phyloP scores from a whole-genome alignment of 2,888 invertebrate species.

The Psylliodes chrysocephalus region DNA sequence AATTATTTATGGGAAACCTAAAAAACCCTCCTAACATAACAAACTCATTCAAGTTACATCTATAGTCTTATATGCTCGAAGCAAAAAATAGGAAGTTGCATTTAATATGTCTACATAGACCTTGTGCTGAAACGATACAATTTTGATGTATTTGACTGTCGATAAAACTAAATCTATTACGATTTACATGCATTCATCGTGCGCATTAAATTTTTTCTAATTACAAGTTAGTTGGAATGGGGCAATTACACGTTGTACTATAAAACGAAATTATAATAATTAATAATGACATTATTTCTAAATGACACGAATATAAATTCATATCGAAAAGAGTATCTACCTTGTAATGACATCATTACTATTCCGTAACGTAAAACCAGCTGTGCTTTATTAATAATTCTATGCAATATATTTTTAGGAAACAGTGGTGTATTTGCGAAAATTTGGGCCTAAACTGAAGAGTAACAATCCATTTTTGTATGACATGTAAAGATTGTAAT shows the following conservation, averaged over 20 bases:
- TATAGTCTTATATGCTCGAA: too few relatives aligned
- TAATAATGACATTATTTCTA: slow-evolving; percentile 3
- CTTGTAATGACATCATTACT: slow-evolving; percentile 22
- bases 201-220: background rate
- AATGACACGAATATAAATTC: background rate
- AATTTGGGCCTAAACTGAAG: too few relatives aligned
- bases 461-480: too few relatives aligned
- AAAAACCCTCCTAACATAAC: too few relatives aligned
- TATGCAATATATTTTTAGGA: background rate
- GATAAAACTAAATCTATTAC: background rate
- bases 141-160: too few relatives aligned
- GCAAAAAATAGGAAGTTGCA: too few relatives aligned
- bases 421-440: too few relatives aligned
- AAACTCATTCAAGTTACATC: too few relatives aligned
- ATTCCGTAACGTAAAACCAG: slow-evolving; percentile 21
- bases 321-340: background rate
- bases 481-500: too few relatives aligned
- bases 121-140: too few relatives aligned
- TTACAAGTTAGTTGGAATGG: background rate
- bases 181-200: background rate
- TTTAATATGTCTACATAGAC: too few relatives aligned
- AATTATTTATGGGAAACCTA: too few relatives aligned
- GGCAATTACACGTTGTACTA: background rate
- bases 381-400: slow-evolving; percentile 6
- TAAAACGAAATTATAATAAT: background rate